Base-by-base conservation (phyloP, 2,113 vertebrate genomes). In the Lagenorhynchus albirostris region DNA sequence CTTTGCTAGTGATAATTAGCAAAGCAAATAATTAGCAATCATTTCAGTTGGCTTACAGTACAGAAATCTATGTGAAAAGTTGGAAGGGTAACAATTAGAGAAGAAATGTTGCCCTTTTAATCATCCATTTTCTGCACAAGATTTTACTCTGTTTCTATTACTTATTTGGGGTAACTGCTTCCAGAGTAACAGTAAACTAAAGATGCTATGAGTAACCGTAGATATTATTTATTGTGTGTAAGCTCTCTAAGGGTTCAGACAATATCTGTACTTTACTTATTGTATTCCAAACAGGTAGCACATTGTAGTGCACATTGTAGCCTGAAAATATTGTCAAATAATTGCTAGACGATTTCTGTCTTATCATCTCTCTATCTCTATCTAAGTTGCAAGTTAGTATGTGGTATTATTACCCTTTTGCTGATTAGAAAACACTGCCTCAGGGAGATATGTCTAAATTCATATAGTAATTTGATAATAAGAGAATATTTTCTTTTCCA, bases 81-180 rank as follows among this genome's bases (percentile, higher is more conserved):
- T 94, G 58, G 63, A 92, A 87, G n/a, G 7, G 29, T 91, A 96
- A 94, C 86, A 92, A 96, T 90, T 96, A 94, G 70, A 91, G 58
- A 63, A 87, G 53, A 87, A 84, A 91, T 65, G 33, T 6, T 94
- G 13, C 4, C 36, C 84, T 94, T 96, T 88, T 81, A 96, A 68
- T 29, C n/a, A 94, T 89, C 18, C 41, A 70, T 94, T 95, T 94
- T 82, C 62, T 29, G 13, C 36, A 74, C 1, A 81, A 41, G 17
- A 44, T 87, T 92, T 94, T 41, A 79, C 4, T 62, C 36, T 70
- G 20, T 76, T 53, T 67, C 36, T 82, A 20, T 53, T 83, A 79
- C 21, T 79, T 93, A 47, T 80, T 83, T 89, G 8, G 50, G 50
- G 71, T 58, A 85, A 74, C 21, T 91, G 3, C 29, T 73, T 79